Base-by-base conservation (phyloP, 2,888 invertebrate genomes). In the Athrips mouffetella region DNA sequence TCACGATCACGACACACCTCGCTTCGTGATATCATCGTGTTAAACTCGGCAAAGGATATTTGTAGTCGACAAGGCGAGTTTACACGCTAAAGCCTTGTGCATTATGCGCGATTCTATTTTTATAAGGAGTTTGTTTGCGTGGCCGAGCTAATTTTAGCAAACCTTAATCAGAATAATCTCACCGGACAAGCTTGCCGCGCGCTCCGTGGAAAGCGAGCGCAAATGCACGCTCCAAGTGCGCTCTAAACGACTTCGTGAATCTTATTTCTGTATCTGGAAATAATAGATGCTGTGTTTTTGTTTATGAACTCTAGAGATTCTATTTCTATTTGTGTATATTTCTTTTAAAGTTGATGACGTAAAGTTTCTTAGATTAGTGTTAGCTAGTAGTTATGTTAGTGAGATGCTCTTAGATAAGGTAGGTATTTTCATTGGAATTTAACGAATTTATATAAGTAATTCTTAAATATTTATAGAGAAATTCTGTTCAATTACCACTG, bases 111-210 rank as follows among this genome's bases (percentile, higher is more conserved):
- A 59, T 67, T 78, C 79, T 80, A 80, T 80, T 78, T 79, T 73
- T 67, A 71, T 55, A 56, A 54, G 55, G 65, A 76, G 80, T 79
- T 77, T 80, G 80, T 80, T 80, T 80, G 80, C 76, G 76, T 80
- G 78, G 75, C 74, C 58, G 65, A 52, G 63, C 70, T 79, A 80
- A 70, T 70, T 76, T 74, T 80, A 80, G 75, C 67, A 57, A 70
- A 65, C 65, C 68, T 76, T 79, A 77, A 78, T 77, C 76, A 73
- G 73, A 79, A 78, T 77, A 77, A 49, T 73, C 66, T 72, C 65
- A 66, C 67, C 63, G 70, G 64, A 62, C 70, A 63, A 65, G 61
- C 67, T 64, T 58, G 62, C 31, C 45, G 44, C 42, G 29, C 39
- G 45, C 29, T 13, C 20, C 2, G 6, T 20, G 39, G 30, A 39